Evolutionary conservation across 2,797 vertebrate species (phyloP).

Genomic region (Urosaurus nigricauda): DNA sequence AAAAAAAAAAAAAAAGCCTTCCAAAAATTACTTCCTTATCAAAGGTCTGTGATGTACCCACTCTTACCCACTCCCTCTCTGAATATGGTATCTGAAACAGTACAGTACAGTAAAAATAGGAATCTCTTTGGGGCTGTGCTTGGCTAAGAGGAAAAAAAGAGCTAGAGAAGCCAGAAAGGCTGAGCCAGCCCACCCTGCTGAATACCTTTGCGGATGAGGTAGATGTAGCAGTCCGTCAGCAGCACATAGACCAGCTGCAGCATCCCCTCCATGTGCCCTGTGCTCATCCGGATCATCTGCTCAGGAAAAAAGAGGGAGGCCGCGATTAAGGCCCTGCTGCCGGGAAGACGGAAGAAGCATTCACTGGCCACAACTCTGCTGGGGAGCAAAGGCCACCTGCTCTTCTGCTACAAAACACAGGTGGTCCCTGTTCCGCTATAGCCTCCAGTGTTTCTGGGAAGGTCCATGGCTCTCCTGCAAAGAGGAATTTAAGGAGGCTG

Average conservation of each 20-base stretch:
- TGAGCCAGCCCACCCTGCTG: rapidly evolving
- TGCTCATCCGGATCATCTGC: constrained; percentile 98
- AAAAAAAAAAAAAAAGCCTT: too few species aligned
- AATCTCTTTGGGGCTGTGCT: neutral
- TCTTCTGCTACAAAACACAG: neutral
- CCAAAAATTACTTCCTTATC: neutral
- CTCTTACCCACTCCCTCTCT: neutral
- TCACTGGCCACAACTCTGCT: neutral
- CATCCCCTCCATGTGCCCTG: constrained; percentile 97
- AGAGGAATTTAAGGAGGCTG: too few species aligned
- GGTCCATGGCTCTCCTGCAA: neutral
- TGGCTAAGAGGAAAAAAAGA: too few species aligned
- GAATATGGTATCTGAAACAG: neutral
- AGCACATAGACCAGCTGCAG: constrained; percentile 94
- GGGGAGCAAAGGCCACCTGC: neutral
- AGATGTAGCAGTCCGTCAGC: constrained; percentile 95
- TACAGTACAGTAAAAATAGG: too few species aligned
- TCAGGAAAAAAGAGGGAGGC: neutral
- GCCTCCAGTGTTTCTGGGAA: too few species aligned
- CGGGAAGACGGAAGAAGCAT: rapidly evolving
- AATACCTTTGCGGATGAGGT: constrained; percentile 94
- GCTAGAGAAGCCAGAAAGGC: rapidly evolving
- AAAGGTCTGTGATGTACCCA: neutral
- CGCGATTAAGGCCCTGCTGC: too few species aligned
- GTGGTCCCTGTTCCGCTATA: neutral